Base-by-base conservation (phyloP, 2,113 vertebrate species). In the Colinus virginianus region DNA sequence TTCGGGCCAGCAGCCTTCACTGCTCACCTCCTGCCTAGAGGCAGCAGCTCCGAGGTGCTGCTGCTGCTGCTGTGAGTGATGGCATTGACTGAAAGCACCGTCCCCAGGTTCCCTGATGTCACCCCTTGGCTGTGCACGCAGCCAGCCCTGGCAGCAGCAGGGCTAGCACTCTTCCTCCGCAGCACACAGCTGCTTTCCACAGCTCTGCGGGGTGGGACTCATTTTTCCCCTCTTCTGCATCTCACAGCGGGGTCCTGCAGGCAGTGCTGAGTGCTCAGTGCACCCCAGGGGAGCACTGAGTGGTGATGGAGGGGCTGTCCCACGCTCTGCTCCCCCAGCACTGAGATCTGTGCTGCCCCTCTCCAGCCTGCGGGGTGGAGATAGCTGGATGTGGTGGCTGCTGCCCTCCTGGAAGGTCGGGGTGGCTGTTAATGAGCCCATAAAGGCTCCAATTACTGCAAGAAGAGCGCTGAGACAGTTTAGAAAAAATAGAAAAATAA, bases 251-350 rank as follows among this genome's bases (percentile, higher is more conserved):
- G 58, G 28, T 34, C 26, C 23, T 67, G 40, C 18, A 67, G 13
- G 74, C 2, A 0, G 3, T 30, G 91, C 87, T 84, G 84, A n/a
- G 6, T 8, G n/a, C 10, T 3, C 55, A 62, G 30, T 40, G 40
- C 5, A 67, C 83, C 79, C 79, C 7, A 7, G 84, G 19, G 1
- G 15, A 4, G 77, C 0, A 1, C 12, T 0, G 28, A 88, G 78
- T 49, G 42, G 55, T 58, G 2, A 21, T 30, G 20, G 45, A 26
- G 56, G 22, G 69, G 86, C 70, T 95, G 8, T 34, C 66, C 64
- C 9, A 2, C 0, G 1, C 0, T 1, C 32, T 6, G 11, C 15
- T 63, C 34, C 48, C 25, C 12, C 1, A 0, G 48, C 20, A 19
- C 28, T 6, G 42, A 48, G 55, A 8, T 6, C 38, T 43, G 64